phyloP scores from a whole-genome alignment of 2,113 vertebrate genomes.

The Upupa epops region DNA sequence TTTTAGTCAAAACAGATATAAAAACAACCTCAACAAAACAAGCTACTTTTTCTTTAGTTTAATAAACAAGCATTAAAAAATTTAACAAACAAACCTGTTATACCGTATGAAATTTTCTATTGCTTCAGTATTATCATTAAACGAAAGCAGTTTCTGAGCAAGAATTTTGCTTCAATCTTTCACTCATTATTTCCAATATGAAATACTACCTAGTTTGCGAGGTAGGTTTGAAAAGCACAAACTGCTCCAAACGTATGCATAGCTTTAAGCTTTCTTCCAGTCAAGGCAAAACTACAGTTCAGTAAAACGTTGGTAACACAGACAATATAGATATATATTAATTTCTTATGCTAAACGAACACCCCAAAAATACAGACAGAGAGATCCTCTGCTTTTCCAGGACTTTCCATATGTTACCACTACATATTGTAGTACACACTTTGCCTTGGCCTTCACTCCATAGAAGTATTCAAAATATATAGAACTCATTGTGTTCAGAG shows the following conservation, averaged over 20 bases:
- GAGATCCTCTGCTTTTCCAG: neutral
- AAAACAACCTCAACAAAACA: conserved; percentile 60
- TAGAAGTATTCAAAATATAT: neutral
- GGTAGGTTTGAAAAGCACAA: neutral
- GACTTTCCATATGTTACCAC: neutral
- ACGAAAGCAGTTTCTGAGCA: neutral
- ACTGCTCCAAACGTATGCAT: neutral
- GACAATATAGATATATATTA: neutral
- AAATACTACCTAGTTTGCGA: neutral
- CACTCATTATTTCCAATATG: neutral
- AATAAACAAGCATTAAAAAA: conserved; percentile 36
- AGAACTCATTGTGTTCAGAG: neutral
- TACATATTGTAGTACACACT: neutral
- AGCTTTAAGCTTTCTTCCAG: neutral
- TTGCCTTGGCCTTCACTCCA: neutral
- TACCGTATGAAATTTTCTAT: neutral
- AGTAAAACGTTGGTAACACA: neutral
- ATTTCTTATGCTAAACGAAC: neutral
- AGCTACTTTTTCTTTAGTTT: conserved; percentile 40
- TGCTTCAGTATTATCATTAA: conserved; percentile 34
- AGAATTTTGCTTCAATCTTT: neutral
- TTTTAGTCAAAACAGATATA: conserved; percentile 80
- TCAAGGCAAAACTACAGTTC: neutral
- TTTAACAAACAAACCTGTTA: conserved; percentile 62
- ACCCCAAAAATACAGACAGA: neutral